These are phyloP conservation scores for Amphipoea oculea DNA, from an alignment of 2,888 invertebrate genomes.

Conservation along the genomic window DNA sequence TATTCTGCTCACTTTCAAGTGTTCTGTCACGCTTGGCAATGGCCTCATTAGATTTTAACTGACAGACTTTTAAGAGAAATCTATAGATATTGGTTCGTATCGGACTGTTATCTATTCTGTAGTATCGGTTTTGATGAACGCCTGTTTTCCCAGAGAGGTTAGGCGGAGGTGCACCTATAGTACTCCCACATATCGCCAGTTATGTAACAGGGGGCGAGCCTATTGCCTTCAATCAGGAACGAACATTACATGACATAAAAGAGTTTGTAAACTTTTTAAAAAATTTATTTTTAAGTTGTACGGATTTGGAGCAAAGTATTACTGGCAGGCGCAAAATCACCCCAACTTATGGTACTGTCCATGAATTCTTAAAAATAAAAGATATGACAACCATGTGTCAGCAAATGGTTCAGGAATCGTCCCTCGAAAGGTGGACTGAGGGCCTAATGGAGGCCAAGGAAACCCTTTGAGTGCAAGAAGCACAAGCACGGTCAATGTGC, in stretches of 20 bases:
- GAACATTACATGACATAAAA: neutral
- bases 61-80: constrained; percentile 33
- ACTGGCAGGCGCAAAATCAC: no score
- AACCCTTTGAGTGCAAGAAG: neutral
- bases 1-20: constrained; percentile 43
- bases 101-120: constrained; percentile 4
- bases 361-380: no score
- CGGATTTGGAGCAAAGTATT: no score
- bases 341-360: neutral
- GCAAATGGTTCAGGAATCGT: neutral
- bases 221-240: neutral
- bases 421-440: neutral
- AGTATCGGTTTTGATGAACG: neutral
- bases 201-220: neutral
- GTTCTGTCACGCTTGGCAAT: constrained; percentile 32
- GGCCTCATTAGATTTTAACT: constrained; percentile 34
- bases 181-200: neutral
- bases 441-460: neutral
- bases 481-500: neutral
- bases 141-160: neutral
- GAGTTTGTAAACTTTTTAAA: no score
- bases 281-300: no score
- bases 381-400: neutral
- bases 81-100: neutral
- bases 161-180: neutral